A percentile compares a stretch with the other conserved stretches of the same genome.
Evolutionary conservation across 2,113 vertebrate species (phyloP).

Genomic region (Corythornis vintsioides): DNA sequence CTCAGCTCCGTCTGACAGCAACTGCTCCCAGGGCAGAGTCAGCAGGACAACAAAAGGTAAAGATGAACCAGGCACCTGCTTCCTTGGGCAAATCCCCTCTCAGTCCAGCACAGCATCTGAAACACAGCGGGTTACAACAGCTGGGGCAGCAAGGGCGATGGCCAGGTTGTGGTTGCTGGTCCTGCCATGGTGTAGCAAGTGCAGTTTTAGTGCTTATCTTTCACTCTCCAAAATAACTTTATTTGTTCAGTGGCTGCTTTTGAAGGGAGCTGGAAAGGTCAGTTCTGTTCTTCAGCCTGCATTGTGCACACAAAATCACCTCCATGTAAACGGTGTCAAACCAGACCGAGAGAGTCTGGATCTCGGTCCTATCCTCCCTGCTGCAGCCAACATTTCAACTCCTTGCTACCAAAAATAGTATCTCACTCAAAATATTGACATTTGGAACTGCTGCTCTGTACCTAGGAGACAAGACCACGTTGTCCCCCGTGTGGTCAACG

Average conservation of each 20-base stretch:
- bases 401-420: not conserved
- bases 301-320: not conserved
- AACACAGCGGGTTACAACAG: not conserved
- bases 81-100: not conserved
- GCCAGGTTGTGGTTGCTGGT: not conserved
- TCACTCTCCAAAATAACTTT: not conserved
- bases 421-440: not conserved
- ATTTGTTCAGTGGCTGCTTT: not conserved
- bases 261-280: not conserved
- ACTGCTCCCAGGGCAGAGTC: not conserved
- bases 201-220: not conserved
- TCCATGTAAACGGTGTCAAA: not conserved
- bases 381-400: not conserved
- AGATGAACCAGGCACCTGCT: not conserved
- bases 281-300: not conserved
- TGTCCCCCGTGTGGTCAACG: not conserved
- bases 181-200: not conserved
- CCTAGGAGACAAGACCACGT: not conserved
- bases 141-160: not conserved
- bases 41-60: not conserved
- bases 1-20: not conserved
- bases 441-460: not conserved
- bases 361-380: rapidly evolving
- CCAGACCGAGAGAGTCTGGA: not conserved
- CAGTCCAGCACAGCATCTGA: not conserved